Evolutionary conservation across 1,140 invertebrate genomes (phyloP).

Genomic region (Heterodera carotae): DNA sequence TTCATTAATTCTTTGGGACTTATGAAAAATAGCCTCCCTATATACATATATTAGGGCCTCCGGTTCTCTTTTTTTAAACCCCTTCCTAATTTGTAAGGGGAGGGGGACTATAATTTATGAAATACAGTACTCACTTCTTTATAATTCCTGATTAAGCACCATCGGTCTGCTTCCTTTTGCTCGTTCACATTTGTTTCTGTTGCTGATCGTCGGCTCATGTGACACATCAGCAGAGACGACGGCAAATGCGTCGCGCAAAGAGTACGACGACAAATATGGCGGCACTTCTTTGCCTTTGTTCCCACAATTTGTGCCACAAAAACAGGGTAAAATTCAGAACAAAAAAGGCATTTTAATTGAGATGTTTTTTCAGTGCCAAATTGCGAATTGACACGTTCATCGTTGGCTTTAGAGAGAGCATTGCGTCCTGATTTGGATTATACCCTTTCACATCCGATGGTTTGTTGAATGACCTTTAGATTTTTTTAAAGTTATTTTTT

Average conservation of each 20-base stretch:
- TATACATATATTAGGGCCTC: no score
- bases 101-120: neutral
- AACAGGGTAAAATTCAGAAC: constrained; percentile 13
- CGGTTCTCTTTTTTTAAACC: no score
- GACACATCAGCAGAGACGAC: neutral
- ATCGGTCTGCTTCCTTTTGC: constrained; percentile 24
- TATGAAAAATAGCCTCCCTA: no score
- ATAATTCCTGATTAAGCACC: constrained; percentile 8
- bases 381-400: constrained; percentile 20
- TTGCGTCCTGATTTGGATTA: constrained; percentile 19
- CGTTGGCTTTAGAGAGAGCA: constrained; percentile 6
- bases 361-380: constrained; percentile 8
- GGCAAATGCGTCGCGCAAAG: neutral
- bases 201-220: constrained; percentile 19
- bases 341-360: no score
- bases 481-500: neutral
- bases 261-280: neutral
- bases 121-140: neutral
- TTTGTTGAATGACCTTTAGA: no score
- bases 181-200: constrained; percentile 14
- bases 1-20: no score
- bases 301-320: neutral
- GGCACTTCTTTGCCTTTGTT: neutral
- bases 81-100: neutral
- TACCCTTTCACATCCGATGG: constrained; percentile 25